phyloP scores from a whole-genome alignment of 53 echinoderm and acorn worm genomes.

The Stichopus horrens region DNA sequence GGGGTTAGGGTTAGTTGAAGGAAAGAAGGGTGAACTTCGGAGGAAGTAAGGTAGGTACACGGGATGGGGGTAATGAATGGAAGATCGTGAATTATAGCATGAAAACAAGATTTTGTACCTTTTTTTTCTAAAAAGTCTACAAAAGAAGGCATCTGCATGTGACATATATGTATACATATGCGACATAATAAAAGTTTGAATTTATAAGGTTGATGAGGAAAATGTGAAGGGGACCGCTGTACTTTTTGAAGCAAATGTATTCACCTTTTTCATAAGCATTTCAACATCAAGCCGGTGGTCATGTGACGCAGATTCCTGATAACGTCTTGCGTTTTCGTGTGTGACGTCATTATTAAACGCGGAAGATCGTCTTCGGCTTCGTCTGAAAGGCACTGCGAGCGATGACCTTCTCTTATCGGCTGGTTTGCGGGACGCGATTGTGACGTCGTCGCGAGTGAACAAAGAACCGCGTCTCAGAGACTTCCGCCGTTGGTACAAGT shows the following conservation, averaged over 20 bases:
- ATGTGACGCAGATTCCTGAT: neutral
- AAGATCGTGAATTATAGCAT: no score
- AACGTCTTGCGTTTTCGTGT: neutral
- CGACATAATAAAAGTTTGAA: no score
- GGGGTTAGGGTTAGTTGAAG: no score
- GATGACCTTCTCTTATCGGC: neutral
- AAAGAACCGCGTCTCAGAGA: slow-evolving; percentile 28
- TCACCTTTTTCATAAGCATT: neutral
- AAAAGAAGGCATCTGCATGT: no score
- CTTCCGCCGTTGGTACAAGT: slow-evolving; percentile 1
- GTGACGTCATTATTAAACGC: slow-evolving; percentile 13
- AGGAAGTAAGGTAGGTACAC: no score
- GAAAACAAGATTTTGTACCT: no score
- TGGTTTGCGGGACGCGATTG: neutral
- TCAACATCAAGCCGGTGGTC: neutral
- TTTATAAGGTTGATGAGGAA: no score
- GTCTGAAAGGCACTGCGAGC: slow-evolving; percentile 4
- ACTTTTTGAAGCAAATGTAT: neutral
- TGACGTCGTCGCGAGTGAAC: neutral
- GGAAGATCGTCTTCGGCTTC: slow-evolving; percentile 1
- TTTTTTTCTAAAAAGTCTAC: no score
- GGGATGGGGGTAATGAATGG: no score
- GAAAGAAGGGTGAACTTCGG: no score
- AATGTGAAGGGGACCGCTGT: no score
- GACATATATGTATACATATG: no score